These are phyloP conservation scores for Cyprinella venusta DNA, from an alignment of 2,797 vertebrate species.

Conservation along the genomic window DNA sequence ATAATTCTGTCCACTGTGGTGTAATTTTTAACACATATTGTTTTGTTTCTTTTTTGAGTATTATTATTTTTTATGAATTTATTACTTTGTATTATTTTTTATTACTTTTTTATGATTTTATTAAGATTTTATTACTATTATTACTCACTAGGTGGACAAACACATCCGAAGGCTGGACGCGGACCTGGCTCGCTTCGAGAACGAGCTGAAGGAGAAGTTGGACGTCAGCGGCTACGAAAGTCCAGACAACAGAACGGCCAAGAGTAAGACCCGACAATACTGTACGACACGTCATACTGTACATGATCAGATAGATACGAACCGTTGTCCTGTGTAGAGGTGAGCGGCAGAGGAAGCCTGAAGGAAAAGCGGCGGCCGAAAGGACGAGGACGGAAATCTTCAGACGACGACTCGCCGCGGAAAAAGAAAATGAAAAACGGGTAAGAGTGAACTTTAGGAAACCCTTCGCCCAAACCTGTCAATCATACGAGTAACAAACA, in stretches of 20 bases:
- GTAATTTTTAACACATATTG: not conserved
- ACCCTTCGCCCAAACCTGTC: rapidly evolving
- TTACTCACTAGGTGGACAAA: slow-evolving; percentile 88
- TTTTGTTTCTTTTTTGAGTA: not conserved
- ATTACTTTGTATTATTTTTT: too few species aligned
- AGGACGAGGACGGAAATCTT: slow-evolving; percentile 85
- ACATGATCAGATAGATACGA: not conserved
- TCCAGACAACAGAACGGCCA: slow-evolving; percentile 80
- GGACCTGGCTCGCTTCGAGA: slow-evolving; percentile 93
- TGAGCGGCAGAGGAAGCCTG: slow-evolving; percentile 69
- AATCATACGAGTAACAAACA: too few species aligned
- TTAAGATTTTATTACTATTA: too few species aligned
- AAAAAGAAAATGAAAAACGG: slow-evolving; percentile 95
- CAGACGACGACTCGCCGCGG: slow-evolving; percentile 92
- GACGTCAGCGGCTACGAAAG: slow-evolving; percentile 90
- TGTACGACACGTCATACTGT: too few species aligned
- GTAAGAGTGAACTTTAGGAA: slow-evolving; percentile 66
- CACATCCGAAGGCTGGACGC: slow-evolving; percentile 96
- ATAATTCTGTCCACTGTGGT: not conserved
- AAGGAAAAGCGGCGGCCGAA: slow-evolving; percentile 91
- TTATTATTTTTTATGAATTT: not conserved
- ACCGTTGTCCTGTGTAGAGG: slow-evolving; percentile 65
- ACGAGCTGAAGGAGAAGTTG: slow-evolving; percentile 97
- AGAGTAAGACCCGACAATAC: slow-evolving; percentile 78
- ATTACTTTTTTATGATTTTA: too few species aligned